phyloP scores from a whole-genome alignment of 2,888 invertebrate species.

The Drosophila mimetica region DNA sequence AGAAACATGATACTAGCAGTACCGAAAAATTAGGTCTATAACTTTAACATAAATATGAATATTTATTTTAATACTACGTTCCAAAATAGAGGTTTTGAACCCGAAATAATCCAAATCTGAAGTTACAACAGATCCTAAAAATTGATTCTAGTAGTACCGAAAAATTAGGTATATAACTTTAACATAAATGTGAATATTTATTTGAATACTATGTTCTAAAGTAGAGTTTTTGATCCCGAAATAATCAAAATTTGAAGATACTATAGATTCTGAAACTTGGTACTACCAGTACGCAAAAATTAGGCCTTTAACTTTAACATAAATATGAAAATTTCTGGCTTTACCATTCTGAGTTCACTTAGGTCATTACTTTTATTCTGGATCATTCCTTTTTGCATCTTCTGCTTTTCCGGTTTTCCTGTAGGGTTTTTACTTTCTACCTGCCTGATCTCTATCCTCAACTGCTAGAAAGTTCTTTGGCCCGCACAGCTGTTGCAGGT shows the following conservation, averaged over 20 bases:
- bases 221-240: too few species aligned
- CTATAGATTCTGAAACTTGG: background rate
- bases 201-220: too few species aligned
- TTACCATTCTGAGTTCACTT: too few species aligned
- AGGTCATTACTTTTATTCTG: background rate
- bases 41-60: too few species aligned
- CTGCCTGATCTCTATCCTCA: constrained; percentile 18
- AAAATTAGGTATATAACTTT: background rate
- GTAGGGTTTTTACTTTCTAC: background rate
- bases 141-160: background rate
- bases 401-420: background rate
- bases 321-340: background rate
- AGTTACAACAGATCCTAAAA: background rate
- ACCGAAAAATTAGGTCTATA: too few species aligned
- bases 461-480: constrained; percentile 37
- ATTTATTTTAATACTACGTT: too few species aligned
- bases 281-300: background rate
- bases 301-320: background rate
- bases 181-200: background rate
- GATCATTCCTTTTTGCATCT: constrained; percentile 13
- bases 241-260: background rate
- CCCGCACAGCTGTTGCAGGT: constrained; percentile 25
- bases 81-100: too few species aligned
- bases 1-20: too few species aligned
- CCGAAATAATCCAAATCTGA: background rate